Evolutionary conservation across 2,113 vertebrate genomes (phyloP).

Genomic region (Guaruba guarouba): DNA sequence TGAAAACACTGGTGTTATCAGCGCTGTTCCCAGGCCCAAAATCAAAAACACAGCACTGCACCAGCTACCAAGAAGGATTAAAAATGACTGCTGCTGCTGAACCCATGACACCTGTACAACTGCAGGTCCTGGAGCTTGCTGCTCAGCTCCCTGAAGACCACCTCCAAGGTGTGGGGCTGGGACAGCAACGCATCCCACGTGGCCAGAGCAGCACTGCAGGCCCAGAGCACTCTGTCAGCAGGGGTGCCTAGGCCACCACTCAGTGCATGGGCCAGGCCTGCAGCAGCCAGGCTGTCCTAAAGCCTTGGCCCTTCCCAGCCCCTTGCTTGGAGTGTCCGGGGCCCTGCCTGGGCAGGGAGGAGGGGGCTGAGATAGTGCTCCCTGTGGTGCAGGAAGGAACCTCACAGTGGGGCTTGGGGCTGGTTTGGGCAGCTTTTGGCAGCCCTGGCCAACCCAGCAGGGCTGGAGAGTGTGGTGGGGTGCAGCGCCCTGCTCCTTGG

Average conservation of each 20-base stretch:
- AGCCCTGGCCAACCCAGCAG: no score
- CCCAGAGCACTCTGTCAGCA: neutral
- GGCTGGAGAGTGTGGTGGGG: neutral
- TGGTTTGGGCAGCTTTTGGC: neutral
- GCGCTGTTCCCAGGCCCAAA: rapidly evolving
- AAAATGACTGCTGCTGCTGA: no score
- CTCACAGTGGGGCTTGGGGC: neutral
- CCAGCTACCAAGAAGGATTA: no score
- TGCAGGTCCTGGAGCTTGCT: neutral
- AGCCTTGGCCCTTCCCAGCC: neutral
- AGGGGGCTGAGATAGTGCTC: neutral
- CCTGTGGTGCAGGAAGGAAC: neutral
- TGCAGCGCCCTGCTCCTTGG: no score
- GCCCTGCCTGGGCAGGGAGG: neutral
- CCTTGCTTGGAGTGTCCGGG: neutral
- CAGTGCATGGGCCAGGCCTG: neutral
- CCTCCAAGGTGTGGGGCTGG: neutral
- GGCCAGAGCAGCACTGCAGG: neutral
- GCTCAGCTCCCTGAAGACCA: neutral
- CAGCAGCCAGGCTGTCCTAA: neutral
- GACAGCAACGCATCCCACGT: neutral
- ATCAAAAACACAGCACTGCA: no score
- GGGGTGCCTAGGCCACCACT: neutral
- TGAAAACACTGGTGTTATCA: no score
- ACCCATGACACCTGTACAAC: neutral